phyloP scores from a whole-genome alignment of 2,113 vertebrate species.

The Gila orcuttii region DNA sequence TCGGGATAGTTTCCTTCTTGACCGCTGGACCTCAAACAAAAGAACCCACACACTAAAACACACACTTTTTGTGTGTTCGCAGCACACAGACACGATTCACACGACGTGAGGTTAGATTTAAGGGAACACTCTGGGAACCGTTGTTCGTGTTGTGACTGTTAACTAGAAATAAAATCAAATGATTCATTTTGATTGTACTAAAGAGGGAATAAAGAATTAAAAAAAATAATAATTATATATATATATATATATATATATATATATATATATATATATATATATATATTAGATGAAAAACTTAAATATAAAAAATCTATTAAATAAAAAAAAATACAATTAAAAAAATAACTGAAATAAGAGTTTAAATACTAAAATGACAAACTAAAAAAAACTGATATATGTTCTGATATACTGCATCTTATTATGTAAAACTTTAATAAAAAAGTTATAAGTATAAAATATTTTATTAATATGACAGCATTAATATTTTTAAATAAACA shows the following conservation, averaged over 20 bases:
- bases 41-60: slow-evolving; percentile 22
- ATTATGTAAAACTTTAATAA: no score
- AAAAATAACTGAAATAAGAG: not conserved
- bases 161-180: not conserved
- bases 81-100: not conserved
- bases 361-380: not conserved
- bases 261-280: no score
- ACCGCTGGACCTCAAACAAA: slow-evolving; percentile 55
- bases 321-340: not conserved
- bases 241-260: not conserved
- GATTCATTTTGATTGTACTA: not conserved
- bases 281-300: not conserved
- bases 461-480: no score
- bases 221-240: no score
- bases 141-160: not conserved
- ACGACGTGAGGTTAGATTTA: not conserved
- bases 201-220: not conserved
- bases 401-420: no score
- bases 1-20: slow-evolving; percentile 31
- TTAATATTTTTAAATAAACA: no score
- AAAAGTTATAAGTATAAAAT: no score
- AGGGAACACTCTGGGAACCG: not conserved
- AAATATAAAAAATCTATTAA: no score
- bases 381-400: not conserved
- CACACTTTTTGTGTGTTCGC: not conserved